Percentiles rank a stretch among this genome's conserved stretches.
phyloP scores from a whole-genome alignment of 2,113 vertebrate species.

The Brachyhypopomus occidentalis region DNA sequence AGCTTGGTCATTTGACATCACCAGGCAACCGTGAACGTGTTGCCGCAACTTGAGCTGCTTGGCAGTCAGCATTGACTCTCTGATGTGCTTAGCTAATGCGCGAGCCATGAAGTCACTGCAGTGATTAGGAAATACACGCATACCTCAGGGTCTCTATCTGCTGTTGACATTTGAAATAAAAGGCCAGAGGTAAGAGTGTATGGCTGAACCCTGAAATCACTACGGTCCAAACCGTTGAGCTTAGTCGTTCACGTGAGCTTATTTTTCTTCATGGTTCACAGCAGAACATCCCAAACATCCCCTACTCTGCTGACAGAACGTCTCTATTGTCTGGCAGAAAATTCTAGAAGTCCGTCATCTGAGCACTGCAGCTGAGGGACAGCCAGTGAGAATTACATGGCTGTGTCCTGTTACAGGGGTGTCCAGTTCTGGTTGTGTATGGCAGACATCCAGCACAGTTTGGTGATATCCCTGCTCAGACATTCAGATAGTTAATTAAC shows the following conservation, averaged over 20 bases:
- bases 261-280: neutral
- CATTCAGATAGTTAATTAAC: too few relatives aligned
- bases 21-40: neutral
- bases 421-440: too few relatives aligned
- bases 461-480: too few relatives aligned
- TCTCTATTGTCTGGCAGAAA: neutral
- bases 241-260: conserved; percentile 29
- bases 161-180: conserved; percentile 10
- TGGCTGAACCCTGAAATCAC: neutral
- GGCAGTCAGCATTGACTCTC: neutral
- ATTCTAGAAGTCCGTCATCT: too few relatives aligned
- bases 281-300: neutral
- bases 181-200: conserved; percentile 6
- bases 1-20: conserved; percentile 28
- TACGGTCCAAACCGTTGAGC: conserved; percentile 16
- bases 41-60: conserved; percentile 11
- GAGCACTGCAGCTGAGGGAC: neutral
- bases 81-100: neutral
- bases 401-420: too few relatives aligned
- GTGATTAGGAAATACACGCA: conserved; percentile 34
- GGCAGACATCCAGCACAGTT: too few relatives aligned
- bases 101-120: conserved; percentile 12
- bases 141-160: conserved; percentile 11
- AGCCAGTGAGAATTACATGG: neutral
- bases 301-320: neutral